A percentile compares a stretch with the other conserved stretches of the same genome.
These are phyloP conservation scores for Chionomys nivalis DNA, from an alignment of 2,113 vertebrate genomes.

Conservation along the genomic window DNA sequence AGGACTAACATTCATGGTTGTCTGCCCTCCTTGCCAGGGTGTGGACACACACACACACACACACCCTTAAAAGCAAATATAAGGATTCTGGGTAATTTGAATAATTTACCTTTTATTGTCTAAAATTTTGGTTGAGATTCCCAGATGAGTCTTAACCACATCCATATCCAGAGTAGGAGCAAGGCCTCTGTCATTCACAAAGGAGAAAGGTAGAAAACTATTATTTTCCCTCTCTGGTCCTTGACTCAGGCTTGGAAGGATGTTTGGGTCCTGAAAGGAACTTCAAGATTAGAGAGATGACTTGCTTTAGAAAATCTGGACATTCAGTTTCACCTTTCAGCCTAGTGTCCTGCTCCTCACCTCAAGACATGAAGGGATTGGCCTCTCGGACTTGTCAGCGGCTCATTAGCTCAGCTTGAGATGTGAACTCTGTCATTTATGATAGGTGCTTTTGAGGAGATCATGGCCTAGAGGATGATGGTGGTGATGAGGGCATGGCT, in stretches of 20 bases:
- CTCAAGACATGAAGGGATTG: neutral
- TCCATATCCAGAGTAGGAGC: neutral
- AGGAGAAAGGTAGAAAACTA: neutral
- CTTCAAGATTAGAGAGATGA: neutral
- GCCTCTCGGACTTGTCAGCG: neutral
- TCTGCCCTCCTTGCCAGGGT: neutral
- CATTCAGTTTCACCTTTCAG: neutral
- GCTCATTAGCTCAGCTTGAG: neutral
- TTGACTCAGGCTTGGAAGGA: neutral
- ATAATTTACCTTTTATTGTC: neutral
- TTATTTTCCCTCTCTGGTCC: fast-evolving
- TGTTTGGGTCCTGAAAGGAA: neutral
- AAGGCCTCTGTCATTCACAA: neutral
- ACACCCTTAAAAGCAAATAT: neutral
- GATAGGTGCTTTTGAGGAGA: neutral
- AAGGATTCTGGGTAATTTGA: neutral
- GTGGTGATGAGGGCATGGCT: neutral
- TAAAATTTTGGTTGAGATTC: neutral
- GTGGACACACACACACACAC: neutral
- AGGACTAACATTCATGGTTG: neutral
- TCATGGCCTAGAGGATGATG: neutral
- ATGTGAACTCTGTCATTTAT: neutral
- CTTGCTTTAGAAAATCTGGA: neutral
- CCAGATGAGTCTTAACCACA: neutral
- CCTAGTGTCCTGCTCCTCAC: fast-evolving